Evolutionary conservation across 2,797 vertebrate species (phyloP), one percentile per base, ranked within the genome.

Genomic region (Cuniculus paca): DNA sequence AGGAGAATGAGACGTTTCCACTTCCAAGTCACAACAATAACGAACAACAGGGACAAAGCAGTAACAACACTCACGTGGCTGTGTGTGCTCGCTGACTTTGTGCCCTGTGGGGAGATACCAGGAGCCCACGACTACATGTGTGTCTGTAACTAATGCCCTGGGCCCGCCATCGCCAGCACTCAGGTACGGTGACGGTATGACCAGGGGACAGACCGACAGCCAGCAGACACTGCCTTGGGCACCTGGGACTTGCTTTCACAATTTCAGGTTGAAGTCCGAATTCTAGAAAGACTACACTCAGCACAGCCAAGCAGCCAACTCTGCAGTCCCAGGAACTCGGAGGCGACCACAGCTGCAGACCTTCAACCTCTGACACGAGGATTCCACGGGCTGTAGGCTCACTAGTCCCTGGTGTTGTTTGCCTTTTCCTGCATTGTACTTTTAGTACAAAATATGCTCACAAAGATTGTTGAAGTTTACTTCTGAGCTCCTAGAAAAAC

Each of bases 361-460:
- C 5, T 17, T 26, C 0, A 16, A 2, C 63, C 17, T 65, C 17
- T n/a, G 12, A 36, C 54, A 39, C 48, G 89, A 24, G 24, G 60
- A 90, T 77, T 77, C 36, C 79, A 7, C 24, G 10, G 14, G 8
- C 22, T 65, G 19, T 34, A 36, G 6, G 6, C 34, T 88, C 74
- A 34, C 84, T 85, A 74, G 17, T 28, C 31, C 36, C 83, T 70
- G 24, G 34, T 68, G 3, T 22, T 80, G 13, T 54, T 61, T 45
- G 16, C 52, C 16, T 74, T 80, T 90, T 84, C 72, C 58, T 91
- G 19, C 28, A 70, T 68, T 96, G 45, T 77, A 92, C 34, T 94
- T 95, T 85, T 52, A 28, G 79, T 88, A 88, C 84, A 91, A 90
- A 94, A 93, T 42, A 68, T 54, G 56, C 28, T 19, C 22, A 82